Base-by-base conservation (phyloP, 1,140 invertebrate species). In the Drosophila punjabiensis region DNA sequence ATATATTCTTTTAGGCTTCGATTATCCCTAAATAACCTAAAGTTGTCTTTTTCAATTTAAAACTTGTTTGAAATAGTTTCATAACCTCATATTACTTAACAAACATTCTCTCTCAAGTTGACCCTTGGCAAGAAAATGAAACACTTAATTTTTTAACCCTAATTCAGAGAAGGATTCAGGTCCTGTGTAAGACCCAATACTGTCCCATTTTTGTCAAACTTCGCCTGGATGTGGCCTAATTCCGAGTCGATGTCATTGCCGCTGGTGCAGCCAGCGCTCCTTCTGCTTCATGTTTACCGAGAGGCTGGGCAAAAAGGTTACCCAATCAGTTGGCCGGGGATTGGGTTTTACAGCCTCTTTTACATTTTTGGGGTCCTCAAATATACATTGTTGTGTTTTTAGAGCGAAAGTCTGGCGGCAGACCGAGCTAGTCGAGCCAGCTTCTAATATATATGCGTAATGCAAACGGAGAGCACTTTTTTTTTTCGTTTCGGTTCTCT, bases 141-240 rank as follows among this genome's bases (percentile, higher is more conserved):
- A 60, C 20, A 16, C 55, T 16, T 37, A 24, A 28, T 28, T 28
- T 39, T 16, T 1, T 24, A 37, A 6, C 14, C 20, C 16, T 16
- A 11, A 10, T 56, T 37, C 33, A 16, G 8, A 24, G 33, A 5
- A 11, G 14, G 33, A 14, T 24, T 37, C 13, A 14, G 28, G 14
- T 1, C 24, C 14, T 5, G 6, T 5, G 9, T 47, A 13, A 32
- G 50, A 53, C 50, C 50, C 30, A 33, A 33, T 16, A 5, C 18
- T 4, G 53, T 37, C 18, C n/a, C 45, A n/a, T 4, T 50, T 53
- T 53, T 35, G 32, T 39, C 56, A 20, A 24, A 39, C 35, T 39
- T 53, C 76, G 60, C 64, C 70, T 67, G 76, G 65, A 77, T 79
- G 76, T 87, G 84, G 76, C 80, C 84, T 70, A 88, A 78, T 83